Evolutionary conservation across 2,888 invertebrate genomes (phyloP), one percentile per base, ranked within the genome.

Genomic region (Torymus auratus): DNA sequence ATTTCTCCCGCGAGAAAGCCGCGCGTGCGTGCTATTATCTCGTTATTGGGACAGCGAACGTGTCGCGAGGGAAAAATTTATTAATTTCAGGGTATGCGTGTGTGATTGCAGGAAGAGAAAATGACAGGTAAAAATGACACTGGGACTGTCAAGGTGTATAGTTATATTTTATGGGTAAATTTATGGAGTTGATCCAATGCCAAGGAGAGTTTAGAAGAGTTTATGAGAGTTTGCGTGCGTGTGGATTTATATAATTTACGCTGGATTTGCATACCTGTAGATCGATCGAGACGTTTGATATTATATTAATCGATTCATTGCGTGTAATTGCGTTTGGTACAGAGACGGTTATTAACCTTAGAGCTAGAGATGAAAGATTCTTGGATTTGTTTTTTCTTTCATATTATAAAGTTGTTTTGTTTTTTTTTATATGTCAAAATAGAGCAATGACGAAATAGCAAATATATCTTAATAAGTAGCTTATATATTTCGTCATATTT

Each of bases 31-130:
- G 28, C 12, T 28, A 72, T 78, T 72, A 78, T 78, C 60, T 71
- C 53, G 75, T 80, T 80, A 80, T 74, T 70, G 62, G 2, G 15
- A 75, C 74, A 69, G 62, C 52, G 61, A 2, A 79, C 55, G 65
- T 28, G 28, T 28, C 28, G 28, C 28, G 28, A 28, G 28, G 28
- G 28, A 28, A 28, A 28, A 1, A 28, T 28, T 28, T 28, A 28
- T 28, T 28, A 28, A 28, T 28, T 28, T 28, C 7, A 28, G 28
- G 7, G 28, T 28, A 28, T 28, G 28, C 3, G 28, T 28, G 28
- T 28, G 28, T 28, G 28, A 69, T 55, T 61, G n/a, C 76, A 20
- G 50, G 23, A 13, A 50, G 41, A 13, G 14, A 52, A 73, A 67
- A 52, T 58, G 50, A 52, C n/a, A 10, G 53, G 61, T 71, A 71